Conservation (phyloP, 2,113 vertebrate species). For the Hipposideros armiger region DNA sequence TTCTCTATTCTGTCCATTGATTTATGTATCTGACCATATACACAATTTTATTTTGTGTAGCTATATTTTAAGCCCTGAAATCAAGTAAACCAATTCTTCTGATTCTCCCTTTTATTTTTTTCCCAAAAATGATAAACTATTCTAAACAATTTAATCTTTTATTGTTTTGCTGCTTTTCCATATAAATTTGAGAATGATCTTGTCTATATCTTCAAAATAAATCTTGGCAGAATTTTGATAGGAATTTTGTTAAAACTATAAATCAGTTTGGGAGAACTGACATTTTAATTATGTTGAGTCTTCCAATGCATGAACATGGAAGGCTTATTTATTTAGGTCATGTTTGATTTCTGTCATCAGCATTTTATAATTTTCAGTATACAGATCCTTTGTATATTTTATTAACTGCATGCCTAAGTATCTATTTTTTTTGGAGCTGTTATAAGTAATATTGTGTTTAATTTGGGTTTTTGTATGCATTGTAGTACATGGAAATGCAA, state of each 20-base stretch:
- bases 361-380: slow-evolving; percentile 8
- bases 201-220: neutral
- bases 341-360: neutral
- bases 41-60: neutral
- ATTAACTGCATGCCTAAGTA: neutral
- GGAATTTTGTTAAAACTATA: neutral
- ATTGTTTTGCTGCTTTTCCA: neutral
- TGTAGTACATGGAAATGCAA: neutral
- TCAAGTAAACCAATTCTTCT: neutral
- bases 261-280: neutral
- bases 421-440: neutral
- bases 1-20: neutral
- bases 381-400: neutral
- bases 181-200: neutral
- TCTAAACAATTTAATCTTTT: neutral
- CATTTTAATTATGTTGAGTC: neutral
- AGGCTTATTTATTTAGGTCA: neutral
- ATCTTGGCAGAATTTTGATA: neutral
- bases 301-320: neutral
- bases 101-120: too few species aligned
- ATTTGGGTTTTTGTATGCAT: neutral
- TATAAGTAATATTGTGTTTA: neutral
- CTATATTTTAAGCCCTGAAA: neutral
- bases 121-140: neutral
- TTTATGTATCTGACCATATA: neutral